Evolutionary conservation across 2,888 invertebrate genomes (phyloP), one percentile per base, ranked within the genome.

Genomic region (Parnassius apollo): DNA sequence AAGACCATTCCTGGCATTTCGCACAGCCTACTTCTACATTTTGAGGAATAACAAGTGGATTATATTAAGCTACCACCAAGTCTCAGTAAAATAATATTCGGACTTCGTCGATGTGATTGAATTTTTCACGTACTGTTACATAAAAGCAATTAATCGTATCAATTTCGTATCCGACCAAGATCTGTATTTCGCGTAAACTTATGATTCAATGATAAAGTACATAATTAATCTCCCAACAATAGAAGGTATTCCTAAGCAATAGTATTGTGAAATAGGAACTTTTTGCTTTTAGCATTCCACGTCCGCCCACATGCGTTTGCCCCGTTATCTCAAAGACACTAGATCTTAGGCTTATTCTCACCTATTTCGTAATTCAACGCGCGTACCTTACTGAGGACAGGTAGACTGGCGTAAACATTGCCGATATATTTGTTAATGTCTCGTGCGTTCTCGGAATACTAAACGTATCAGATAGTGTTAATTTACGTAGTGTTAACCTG

Each of bases 321-420:
- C 42, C 44, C 60, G 50, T 58, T 58, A 49, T 35, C 42, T 18
- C 11, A 2, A 35, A 35, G 3, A 35, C 35, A 35, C 35, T 7
- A 25, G 25, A 52, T 46, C 13, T 25, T 12, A 48, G 45, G 48
- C 13, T 12, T 10, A 42, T 48, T 52, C 57, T 52, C 57, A 42
- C 46, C 57, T 57, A 52, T 62, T 62, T 52, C 52, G 57, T 51
- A 62, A 60, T 60, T 60, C 60, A 8, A 48, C 48, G 35, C 57
- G 46, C 52, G 12, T n/a, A 42, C 44, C 42, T 12, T 3, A 18
- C 11, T 46, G 57, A 45, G 35, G 52, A 59, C 62, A 62, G 62
- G 48, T 62, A 52, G 18, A 35, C 54, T 35, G 54, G n/a, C 18
- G 55, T 49, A 42, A 57, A 42, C n/a, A 45, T 22, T 57, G 48